phyloP scores from a whole-genome alignment of 2,797 vertebrate species.

The Allenopithecus nigroviridis region DNA sequence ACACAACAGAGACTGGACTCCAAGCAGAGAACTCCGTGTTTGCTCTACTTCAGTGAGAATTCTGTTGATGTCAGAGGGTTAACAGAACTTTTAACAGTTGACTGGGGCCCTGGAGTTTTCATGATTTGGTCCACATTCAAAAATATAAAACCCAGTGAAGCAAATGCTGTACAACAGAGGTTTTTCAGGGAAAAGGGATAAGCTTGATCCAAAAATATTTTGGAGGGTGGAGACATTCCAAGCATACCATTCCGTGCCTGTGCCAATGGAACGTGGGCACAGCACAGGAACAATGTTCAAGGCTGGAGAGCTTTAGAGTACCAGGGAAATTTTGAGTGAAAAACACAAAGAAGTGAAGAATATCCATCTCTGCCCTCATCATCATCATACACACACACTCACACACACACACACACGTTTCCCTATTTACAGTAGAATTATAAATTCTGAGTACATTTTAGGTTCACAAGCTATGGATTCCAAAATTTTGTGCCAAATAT shows the following conservation, averaged over 20 bases:
- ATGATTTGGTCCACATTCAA: conserved; percentile 45
- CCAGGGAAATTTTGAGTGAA: conserved; percentile 20
- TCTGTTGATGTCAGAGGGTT: not conserved
- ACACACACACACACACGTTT: not conserved
- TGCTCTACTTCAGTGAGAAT: conserved; percentile 28
- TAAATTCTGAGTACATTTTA: conserved; percentile 35
- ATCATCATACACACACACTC: not conserved
- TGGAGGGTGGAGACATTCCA: conserved; percentile 79
- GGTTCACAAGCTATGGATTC: not conserved
- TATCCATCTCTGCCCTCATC: not conserved
- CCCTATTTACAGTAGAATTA: not conserved
- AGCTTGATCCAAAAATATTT: conserved; percentile 78
- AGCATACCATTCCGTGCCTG: conserved; percentile 73
- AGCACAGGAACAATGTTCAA: conserved; percentile 63
- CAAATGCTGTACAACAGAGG: conserved; percentile 61
- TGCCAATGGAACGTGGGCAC: conserved; percentile 79
- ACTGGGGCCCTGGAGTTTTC: not conserved
- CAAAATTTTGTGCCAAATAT: conserved; percentile 9
- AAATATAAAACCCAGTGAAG: conserved; percentile 62
- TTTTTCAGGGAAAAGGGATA: conserved; percentile 76
- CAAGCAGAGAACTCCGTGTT: not conserved
- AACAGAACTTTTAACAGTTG: conserved; percentile 22
- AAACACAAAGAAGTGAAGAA: conserved; percentile 32
- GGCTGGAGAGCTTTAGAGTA: conserved; percentile 39
- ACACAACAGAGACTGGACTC: not conserved